Evolutionary conservation across 1,140 invertebrate genomes (phyloP).

Genomic region (Andrena cerasifolii): DNA sequence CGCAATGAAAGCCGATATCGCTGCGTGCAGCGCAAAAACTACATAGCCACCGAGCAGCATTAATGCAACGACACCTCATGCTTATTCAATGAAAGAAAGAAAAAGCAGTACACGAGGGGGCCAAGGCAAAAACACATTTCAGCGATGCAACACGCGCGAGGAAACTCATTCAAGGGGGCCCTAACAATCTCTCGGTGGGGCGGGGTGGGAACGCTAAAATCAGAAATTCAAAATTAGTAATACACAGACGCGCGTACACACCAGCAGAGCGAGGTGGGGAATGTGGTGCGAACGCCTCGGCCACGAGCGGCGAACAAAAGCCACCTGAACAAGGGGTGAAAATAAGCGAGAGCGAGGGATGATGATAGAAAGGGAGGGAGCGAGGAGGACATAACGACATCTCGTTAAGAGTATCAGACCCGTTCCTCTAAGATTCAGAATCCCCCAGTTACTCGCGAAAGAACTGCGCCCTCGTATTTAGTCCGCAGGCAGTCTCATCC

Average conservation of each 20-base stretch:
- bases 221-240: slow-evolving; percentile 27
- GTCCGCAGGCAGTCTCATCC: background rate
- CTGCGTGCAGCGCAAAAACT: no score
- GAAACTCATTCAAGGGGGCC: background rate
- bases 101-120: slow-evolving; percentile 1
- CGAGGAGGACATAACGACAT: slow-evolving; percentile 33
- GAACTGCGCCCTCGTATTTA: slow-evolving; percentile 6
- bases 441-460: background rate
- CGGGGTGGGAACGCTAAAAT: background rate
- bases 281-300: background rate
- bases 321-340: background rate
- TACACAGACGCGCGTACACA: slow-evolving; percentile 17
- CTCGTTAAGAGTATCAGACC: slow-evolving; percentile 42
- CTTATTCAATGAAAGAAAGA: slow-evolving; percentile 20
- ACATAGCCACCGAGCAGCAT: background rate
- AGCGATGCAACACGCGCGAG: background rate
- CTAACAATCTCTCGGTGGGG: slow-evolving; percentile 1
- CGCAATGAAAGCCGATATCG: no score
- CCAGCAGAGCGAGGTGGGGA: background rate
- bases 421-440: slow-evolving; percentile 13
- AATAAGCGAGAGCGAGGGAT: slow-evolving; percentile 3
- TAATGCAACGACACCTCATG: background rate
- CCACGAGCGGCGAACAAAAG: slow-evolving; percentile 16
- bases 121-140: background rate
- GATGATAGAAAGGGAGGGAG: slow-evolving; percentile 12